Evolutionary conservation across 2,113 vertebrate genomes (phyloP).

Genomic region (Alces alces): DNA sequence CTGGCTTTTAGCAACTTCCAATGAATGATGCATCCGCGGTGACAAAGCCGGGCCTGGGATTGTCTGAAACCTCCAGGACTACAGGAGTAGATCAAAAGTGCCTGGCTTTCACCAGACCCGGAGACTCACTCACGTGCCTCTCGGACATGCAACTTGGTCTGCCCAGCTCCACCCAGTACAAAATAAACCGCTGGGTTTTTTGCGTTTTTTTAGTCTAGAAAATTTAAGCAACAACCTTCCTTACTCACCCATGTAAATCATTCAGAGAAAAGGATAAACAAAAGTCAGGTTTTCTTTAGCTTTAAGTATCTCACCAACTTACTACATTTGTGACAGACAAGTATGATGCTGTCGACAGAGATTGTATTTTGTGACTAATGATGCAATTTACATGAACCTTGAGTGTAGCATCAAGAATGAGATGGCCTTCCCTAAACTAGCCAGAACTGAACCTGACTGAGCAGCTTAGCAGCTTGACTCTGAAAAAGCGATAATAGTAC

Average conservation of each 20-base stretch:
- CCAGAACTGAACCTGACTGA: neutral
- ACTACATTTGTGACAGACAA: neutral
- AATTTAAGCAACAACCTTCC: too few relatives aligned
- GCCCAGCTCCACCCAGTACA: neutral
- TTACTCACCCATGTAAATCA: neutral
- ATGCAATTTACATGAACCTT: neutral
- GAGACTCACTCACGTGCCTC: neutral
- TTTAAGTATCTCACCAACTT: neutral
- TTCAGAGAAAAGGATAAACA: neutral
- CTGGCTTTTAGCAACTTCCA: constrained; percentile 49
- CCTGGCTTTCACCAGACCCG: neutral
- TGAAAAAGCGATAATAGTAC: neutral
- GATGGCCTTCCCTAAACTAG: neutral
- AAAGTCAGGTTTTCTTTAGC: neutral
- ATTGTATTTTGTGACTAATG: neutral
- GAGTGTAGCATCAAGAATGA: neutral
- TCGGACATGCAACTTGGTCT: neutral
- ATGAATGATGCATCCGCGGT: neutral
- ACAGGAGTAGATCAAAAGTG: neutral
- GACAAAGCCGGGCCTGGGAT: neutral
- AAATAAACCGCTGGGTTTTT: neutral
- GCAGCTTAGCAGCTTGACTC: neutral
- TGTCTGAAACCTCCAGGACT: neutral
- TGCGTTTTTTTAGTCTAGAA: neutral
- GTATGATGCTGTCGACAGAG: neutral